Evolutionary conservation across 2,797 vertebrate genomes (phyloP), one percentile per base, ranked within the genome.

Genomic region (Spinus pinus): DNA sequence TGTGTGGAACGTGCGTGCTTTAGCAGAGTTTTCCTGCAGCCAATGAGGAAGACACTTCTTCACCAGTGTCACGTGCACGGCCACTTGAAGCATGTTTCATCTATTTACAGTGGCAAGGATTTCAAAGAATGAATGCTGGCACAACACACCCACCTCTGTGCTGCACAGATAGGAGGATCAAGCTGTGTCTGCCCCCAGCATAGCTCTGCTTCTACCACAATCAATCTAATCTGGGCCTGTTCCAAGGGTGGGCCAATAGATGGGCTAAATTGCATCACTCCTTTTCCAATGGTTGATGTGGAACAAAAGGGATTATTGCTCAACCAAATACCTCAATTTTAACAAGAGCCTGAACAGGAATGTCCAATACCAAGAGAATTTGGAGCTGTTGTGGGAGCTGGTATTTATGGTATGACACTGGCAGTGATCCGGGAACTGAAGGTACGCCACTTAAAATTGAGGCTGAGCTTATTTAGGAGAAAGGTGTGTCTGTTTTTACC

Each of bases 1-100:
- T 57, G 54, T 44, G n/a, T 37, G 70, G 65, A 73, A 58, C 0
- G 0, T 0, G 2, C 14, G 25, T 5, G 5, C n/a, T 81, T 74
- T 24, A 75, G 31, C 4, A 58, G 33, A 46, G 30, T 12, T 83
- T 58, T 65, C 23, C 41, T 9, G 3, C 33, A 39, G 27, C 17
- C 54, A 33, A 1, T 18, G 12, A 62, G 35, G 56, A 89, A 70
- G 27, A 54, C 0, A 0, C 6, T 30, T 89, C 33, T 41, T 73
- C 47, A 62, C 18, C 47, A 58, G 44, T 16, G 35, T 70, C 47
- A 27, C 3, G 16, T 2, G 25, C 33, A 28, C 0, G 4, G 65
- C 51, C 20, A 17, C 33, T 73, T 44, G 5, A 12, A 81, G 24
- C 15, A 42, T 0, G 2, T 51, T 78, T 64, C 24, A 51, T 28